A percentile compares a stretch with the other conserved stretches of the same genome.
Evolutionary conservation across 2,797 vertebrate species (phyloP).

Genomic region (Chlorospingus semifuscus): DNA sequence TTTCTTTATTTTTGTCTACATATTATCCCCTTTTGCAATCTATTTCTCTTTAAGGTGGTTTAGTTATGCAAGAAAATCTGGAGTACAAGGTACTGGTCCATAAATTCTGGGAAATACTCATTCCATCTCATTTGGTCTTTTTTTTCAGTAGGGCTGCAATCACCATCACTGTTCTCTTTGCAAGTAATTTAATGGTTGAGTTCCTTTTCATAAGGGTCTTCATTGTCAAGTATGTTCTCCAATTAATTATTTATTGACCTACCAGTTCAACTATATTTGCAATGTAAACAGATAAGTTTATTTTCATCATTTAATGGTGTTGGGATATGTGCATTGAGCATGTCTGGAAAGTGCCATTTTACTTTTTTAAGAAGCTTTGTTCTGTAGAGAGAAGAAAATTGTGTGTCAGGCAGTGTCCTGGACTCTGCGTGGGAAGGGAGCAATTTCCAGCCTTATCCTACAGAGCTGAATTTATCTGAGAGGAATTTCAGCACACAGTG

Average conservation of each 20-base stretch:
- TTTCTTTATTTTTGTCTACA: neutral
- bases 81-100: neutral
- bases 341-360: neutral
- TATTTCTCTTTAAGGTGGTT: neutral
- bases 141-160: neutral
- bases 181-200: conserved; percentile 53
- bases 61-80: neutral
- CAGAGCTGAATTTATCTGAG: neutral
- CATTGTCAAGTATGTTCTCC: conserved; percentile 4
- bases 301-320: conserved; percentile 5
- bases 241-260: conserved; percentile 33
- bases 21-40: neutral
- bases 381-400: neutral
- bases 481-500: neutral
- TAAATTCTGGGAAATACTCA: neutral
- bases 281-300: conserved; percentile 27
- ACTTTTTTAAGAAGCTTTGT: neutral
- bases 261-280: neutral
- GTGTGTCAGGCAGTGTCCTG: neutral
- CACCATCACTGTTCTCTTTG: neutral
- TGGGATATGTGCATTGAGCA: neutral
- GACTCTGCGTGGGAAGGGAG: neutral
- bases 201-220: conserved; percentile 6
- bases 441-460: neutral
- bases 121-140: neutral